phyloP scores from a whole-genome alignment of 2,888 invertebrate genomes.

The Drosophila nr. perissopoda region DNA sequence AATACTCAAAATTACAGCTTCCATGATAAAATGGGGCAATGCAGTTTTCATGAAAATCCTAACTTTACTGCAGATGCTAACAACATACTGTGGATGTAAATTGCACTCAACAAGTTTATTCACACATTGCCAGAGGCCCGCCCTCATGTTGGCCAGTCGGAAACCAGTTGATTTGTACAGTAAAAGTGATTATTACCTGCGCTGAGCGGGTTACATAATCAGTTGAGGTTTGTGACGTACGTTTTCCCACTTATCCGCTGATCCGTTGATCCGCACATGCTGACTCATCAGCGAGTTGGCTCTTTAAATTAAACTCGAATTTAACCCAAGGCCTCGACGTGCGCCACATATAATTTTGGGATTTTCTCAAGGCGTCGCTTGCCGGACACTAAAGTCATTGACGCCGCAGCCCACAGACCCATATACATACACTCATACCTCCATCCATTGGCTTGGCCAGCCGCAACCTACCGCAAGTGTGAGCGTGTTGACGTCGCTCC shows the following conservation, averaged over 20 bases:
- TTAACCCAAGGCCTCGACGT: conserved; percentile 77
- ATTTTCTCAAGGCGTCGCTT: conserved; percentile 76
- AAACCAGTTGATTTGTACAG: conserved; percentile 66
- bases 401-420: conserved; percentile 69
- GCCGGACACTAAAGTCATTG: conserved; percentile 77
- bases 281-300: conserved; percentile 65
- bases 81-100: background rate
- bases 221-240: conserved; percentile 65
- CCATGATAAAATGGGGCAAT: background rate
- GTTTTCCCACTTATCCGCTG: conserved; percentile 57
- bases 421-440: conserved; percentile 14
- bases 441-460: conserved; percentile 28
- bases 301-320: conserved; percentile 78
- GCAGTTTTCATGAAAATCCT: background rate
- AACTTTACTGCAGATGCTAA: background rate
- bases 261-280: conserved; percentile 27
- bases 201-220: conserved; percentile 75
- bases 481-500: conserved; percentile 59
- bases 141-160: conserved; percentile 46
- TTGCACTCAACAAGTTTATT: conserved; percentile 51
- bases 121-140: conserved; percentile 60
- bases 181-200: conserved; percentile 75
- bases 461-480: conserved; percentile 77
- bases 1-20: conserved; percentile 3
- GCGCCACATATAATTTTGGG: conserved; percentile 76